These are phyloP conservation scores for Epinephelus coioides DNA, from an alignment of 2,797 vertebrate genomes.

Conservation along the genomic window DNA sequence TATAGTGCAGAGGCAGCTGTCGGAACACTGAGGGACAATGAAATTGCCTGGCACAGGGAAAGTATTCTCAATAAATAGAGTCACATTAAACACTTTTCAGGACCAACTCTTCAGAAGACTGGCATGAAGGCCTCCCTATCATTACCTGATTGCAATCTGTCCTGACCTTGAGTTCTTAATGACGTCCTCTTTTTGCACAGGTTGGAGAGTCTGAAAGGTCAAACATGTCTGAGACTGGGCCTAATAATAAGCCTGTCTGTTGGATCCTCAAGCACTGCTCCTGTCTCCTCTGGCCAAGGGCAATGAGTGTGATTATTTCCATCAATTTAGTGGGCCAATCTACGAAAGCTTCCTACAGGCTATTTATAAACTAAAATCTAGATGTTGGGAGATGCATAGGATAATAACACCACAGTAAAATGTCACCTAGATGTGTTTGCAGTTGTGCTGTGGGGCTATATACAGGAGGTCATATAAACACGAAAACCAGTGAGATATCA, in stretches of 20 bases:
- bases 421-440: not conserved
- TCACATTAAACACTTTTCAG: conserved; percentile 20
- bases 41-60: conserved; percentile 9
- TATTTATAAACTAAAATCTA: conserved; percentile 9
- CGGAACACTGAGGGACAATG: conserved; percentile 14
- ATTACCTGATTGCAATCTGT: conserved; percentile 62
- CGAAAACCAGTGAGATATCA: not conserved
- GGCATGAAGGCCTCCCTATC: conserved; percentile 26
- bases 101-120: conserved; percentile 25
- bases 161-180: conserved; percentile 65
- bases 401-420: not conserved
- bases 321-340: conserved; percentile 19
- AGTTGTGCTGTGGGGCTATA: not conserved
- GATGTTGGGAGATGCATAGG: not conserved
- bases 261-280: conserved; percentile 34
- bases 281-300: conserved; percentile 31
- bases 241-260: conserved; percentile 52
- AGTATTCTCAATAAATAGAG: conserved; percentile 19
- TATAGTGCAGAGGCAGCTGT: not conserved
- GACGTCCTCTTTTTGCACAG: conserved; percentile 33
- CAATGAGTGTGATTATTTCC: conserved; percentile 27
- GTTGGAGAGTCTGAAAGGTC: conserved; percentile 56
- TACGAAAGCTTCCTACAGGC: not conserved
- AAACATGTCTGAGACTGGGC: conserved; percentile 35
- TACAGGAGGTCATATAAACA: not conserved